Conservation (phyloP, 2,888 invertebrate genomes). For the Podabrus alpinus region DNA sequence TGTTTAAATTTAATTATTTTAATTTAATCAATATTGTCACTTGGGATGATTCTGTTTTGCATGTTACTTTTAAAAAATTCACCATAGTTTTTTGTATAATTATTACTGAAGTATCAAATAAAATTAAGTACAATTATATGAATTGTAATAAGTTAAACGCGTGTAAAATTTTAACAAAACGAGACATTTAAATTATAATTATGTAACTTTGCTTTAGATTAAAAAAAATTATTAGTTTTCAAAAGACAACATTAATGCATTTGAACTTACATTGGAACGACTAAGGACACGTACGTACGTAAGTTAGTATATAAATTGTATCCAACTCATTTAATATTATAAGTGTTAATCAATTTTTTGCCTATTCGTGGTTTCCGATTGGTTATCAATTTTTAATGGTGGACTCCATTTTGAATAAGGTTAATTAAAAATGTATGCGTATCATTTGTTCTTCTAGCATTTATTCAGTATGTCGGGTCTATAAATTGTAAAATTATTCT, state of each 20-base stretch:
- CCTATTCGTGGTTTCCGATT: background rate
- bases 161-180: background rate
- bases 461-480: no score
- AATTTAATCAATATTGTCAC: background rate
- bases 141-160: conserved; percentile 10
- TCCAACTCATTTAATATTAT: background rate
- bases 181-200: background rate
- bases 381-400: background rate
- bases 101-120: conserved; percentile 16
- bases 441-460: no score
- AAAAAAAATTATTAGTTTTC: background rate
- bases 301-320: no score
- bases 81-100: background rate
- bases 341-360: background rate
- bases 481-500: background rate
- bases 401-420: background rate
- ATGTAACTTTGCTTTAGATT: background rate
- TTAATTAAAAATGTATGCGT: background rate
- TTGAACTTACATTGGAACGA: background rate
- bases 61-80: conserved; percentile 13
- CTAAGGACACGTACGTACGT: background rate
- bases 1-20: conserved; percentile 4
- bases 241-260: conserved; percentile 15
- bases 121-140: conserved; percentile 14
- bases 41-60: conserved; percentile 14